phyloP scores from a whole-genome alignment of 2,113 vertebrate species.

The Gobius niger region DNA sequence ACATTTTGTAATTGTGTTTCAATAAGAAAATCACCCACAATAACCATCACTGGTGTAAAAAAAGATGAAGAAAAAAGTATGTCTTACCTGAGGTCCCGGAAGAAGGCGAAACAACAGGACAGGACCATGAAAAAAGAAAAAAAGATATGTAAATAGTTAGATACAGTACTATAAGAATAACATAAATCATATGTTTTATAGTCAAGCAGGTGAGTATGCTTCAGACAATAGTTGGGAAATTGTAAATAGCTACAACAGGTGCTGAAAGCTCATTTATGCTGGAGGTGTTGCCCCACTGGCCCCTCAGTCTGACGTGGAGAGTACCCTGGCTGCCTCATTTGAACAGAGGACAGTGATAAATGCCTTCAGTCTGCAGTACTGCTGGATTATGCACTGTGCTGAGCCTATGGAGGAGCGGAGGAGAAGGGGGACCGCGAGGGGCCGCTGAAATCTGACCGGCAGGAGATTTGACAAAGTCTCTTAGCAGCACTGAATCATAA shows the following conservation, averaged over 20 bases:
- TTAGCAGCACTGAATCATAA: too few relatives aligned
- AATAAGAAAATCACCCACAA: too few relatives aligned
- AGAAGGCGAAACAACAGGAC: constrained; percentile 30
- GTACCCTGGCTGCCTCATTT: constrained; percentile 70
- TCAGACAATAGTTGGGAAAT: neutral
- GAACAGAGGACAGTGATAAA: constrained; percentile 84
- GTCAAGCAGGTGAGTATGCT: neutral
- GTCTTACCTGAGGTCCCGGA: constrained; percentile 65
- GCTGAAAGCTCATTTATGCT: neutral
- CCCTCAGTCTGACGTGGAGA: neutral
- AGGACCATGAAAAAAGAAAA: constrained; percentile 26
- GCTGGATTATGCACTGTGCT: constrained; percentile 81
- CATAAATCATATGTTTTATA: neutral
- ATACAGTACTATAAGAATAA: neutral
- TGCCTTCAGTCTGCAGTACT: constrained; percentile 76
- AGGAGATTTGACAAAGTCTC: neutral
- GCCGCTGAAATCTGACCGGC: neutral
- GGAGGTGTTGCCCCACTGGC: neutral
- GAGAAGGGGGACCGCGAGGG: constrained; percentile 55
- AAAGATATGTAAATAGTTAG: constrained; percentile 18
- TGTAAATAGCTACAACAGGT: neutral
- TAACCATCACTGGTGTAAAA: too few relatives aligned
- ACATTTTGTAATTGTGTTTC: constrained; percentile 45
- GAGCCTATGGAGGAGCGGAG: constrained; percentile 74
- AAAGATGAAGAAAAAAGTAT: neutral